Evolutionary conservation across 2,888 invertebrate species (phyloP), one percentile per base, ranked within the genome.

Genomic region (Pristionchus japonicus): DNA sequence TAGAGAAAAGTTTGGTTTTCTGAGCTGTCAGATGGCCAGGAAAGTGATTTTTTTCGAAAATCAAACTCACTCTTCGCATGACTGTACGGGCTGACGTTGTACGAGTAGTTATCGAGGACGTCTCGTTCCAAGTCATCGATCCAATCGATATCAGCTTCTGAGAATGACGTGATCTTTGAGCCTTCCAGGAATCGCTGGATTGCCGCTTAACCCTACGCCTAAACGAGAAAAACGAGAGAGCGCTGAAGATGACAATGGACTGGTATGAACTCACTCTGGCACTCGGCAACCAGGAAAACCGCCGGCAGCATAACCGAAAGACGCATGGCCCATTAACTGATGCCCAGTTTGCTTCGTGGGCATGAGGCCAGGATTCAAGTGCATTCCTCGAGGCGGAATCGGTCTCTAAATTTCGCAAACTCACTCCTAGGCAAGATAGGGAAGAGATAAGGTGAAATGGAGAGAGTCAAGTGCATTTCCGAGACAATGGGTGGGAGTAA

Each of bases 51-150:
- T n/a, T n/a, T n/a, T n/a, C n/a, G n/a, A n/a, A n/a, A n/a, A n/a
- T 77, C 43, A 43, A 43, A 27, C 27, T n/a, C 11, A 74, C 74
- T 77, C 15, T 77, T 43, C 43, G 77, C 40, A n/a, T 27, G 77
- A 34, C 77, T 77, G 77, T 77, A 77, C 9, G 77, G 77, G 43
- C 77, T 77, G n/a, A 77, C 37, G 47, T 77, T 77, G 47, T 77
- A 43, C n/a, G 77, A 77, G 47, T 77, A 77, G 3, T 43, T 40
- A 13, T 43, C n/a, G 40, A 77, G 43, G n/a, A 77, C 77, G 9
- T 77, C 77, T 15, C 77, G 23, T 20, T 77, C 77, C 27, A 77
- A 27, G 3, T 77, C 77, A 3, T 17, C n/a, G 27, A 77, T 77
- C 77, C 77, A 77, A 7, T 77, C 27, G 20, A 77, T n/a, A n/a